phyloP scores from a whole-genome alignment of 1,140 invertebrate genomes.

The Trichonephila inaurata region DNA sequence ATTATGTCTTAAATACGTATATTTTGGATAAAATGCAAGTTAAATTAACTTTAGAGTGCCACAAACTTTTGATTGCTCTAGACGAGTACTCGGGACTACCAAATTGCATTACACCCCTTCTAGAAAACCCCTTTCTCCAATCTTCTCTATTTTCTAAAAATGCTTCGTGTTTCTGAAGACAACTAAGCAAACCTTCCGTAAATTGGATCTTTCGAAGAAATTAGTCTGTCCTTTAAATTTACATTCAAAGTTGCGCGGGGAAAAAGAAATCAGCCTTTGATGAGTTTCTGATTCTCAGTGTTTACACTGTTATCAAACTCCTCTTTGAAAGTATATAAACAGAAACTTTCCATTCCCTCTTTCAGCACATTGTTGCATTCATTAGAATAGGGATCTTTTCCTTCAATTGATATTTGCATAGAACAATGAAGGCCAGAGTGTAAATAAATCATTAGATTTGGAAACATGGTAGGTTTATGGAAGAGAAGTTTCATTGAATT shows the following conservation, averaged over 20 bases:
- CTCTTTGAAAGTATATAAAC: constrained; percentile 27
- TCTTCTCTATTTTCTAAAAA: background rate
- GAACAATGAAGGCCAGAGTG: background rate
- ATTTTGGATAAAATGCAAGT: no score
- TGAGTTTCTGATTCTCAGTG: constrained; percentile 17
- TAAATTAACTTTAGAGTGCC: no score
- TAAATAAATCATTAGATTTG: constrained; percentile 38
- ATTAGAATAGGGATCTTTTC: background rate
- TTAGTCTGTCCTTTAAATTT: constrained; percentile 1
- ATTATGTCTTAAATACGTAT: no score
- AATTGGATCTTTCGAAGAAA: background rate
- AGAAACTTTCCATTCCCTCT: constrained; percentile 7
- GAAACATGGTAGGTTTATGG: background rate
- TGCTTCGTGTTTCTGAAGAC: background rate
- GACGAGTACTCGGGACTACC: background rate
- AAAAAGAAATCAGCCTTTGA: background rate
- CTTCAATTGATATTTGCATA: constrained; percentile 24
- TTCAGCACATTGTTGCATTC: constrained; percentile 19
- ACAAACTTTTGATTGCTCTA: no score
- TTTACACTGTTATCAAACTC: constrained; percentile 19
- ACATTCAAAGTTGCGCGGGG: background rate
- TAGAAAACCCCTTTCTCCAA: background rate
- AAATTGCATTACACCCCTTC: background rate
- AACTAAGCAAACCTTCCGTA: constrained; percentile 2
- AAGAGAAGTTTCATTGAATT: constrained; percentile 28